A percentile compares a stretch with the other conserved stretches of the same genome.
These are phyloP conservation scores for Tyrannus savana DNA, from an alignment of 2,113 vertebrate species.

Conservation along the genomic window DNA sequence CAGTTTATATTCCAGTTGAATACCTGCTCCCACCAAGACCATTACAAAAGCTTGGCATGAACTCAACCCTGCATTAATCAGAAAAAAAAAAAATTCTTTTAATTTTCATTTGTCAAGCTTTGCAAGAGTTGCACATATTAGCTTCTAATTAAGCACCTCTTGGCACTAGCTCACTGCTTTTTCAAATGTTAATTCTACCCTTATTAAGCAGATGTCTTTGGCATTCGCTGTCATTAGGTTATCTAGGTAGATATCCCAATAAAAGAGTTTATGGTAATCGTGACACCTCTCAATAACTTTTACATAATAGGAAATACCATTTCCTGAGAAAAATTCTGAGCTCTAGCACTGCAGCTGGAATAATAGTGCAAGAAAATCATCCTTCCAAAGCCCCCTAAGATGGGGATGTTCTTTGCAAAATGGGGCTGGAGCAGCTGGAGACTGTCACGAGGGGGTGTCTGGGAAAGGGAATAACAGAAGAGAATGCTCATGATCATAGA, in stretches of 20 bases:
- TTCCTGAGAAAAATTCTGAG: neutral
- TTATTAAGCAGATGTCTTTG: conserved; percentile 28
- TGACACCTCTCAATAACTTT: neutral
- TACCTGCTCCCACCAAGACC: neutral
- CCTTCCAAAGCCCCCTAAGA: neutral
- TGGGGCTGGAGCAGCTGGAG: neutral
- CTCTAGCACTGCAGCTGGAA: neutral
- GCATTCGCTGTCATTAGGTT: neutral
- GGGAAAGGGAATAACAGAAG: neutral
- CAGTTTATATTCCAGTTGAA: neutral
- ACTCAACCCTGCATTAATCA: neutral
- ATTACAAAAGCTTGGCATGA: neutral
- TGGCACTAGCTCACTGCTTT: neutral
- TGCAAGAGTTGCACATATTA: conserved; percentile 26
- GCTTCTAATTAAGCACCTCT: conserved; percentile 21
- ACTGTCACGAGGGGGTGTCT: neutral
- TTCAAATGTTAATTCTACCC: conserved; percentile 21
- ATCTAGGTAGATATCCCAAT: neutral
- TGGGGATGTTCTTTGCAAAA: neutral
- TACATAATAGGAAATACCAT: neutral
- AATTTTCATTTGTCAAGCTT: conserved; percentile 10
- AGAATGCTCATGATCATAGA: neutral
- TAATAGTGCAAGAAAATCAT: neutral
- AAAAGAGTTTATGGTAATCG: neutral
- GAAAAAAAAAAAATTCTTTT: neutral